A percentile compares a stretch with the other conserved stretches of the same genome.
Conservation (phyloP, 64 coral and sea anemone genomes). For the Hydrozoanthus tunicans region DNA sequence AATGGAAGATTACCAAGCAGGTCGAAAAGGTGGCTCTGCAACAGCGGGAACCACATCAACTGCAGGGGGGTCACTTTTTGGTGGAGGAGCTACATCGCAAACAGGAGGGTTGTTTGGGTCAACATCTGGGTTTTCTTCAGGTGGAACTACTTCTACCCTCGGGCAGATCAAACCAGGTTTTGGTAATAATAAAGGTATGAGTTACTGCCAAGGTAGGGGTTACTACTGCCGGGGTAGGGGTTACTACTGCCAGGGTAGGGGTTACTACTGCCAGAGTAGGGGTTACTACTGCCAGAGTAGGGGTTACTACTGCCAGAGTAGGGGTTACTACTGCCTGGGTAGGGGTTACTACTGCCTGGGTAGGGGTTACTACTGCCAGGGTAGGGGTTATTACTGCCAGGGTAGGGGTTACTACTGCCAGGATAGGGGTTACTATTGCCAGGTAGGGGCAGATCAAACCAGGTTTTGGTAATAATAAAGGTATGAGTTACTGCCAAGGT, state of each 20-base stretch:
- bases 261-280: too few relatives aligned
- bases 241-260: not conserved
- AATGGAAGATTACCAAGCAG: slow-evolving; percentile 85
- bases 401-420: too few relatives aligned
- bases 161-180: slow-evolving; percentile 44
- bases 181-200: slow-evolving; percentile 55
- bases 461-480: too few relatives aligned
- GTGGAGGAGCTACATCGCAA: slow-evolving; percentile 35
- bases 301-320: too few relatives aligned
- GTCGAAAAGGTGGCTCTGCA: slow-evolving; percentile 74
- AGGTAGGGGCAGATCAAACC: too few relatives aligned
- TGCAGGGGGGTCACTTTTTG: slow-evolving; percentile 58
- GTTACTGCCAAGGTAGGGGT: not conserved
- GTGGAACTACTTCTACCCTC: slow-evolving; percentile 40
- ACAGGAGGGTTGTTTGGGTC: slow-evolving; percentile 76
- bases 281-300: too few relatives aligned
- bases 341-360: too few relatives aligned
- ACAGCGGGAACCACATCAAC: slow-evolving; percentile 39
- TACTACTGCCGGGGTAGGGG: not conserved
- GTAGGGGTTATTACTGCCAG: too few relatives aligned
- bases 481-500: too few relatives aligned
- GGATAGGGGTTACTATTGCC: too few relatives aligned
- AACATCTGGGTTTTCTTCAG: slow-evolving; percentile 33
- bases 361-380: too few relatives aligned
- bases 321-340: too few relatives aligned